phyloP scores from a whole-genome alignment of 2,113 vertebrate species.

The Oryzias woworae region DNA sequence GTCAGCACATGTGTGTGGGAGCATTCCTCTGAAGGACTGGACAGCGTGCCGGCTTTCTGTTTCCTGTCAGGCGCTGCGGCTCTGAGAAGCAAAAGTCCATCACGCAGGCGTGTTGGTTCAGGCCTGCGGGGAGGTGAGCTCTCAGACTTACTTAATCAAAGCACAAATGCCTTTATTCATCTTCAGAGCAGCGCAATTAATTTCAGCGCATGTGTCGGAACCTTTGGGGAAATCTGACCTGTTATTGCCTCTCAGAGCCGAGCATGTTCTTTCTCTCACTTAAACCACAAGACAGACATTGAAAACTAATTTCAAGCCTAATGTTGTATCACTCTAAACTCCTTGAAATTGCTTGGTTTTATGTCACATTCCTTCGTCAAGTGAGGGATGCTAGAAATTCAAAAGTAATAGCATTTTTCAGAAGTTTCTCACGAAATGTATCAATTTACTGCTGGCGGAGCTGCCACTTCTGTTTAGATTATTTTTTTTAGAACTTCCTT shows the following conservation, averaged over 20 bases:
- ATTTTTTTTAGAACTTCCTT: neutral
- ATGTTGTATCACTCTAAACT: conserved; percentile 41
- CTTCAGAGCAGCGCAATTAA: conserved; percentile 71
- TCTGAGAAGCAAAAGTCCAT: conserved; percentile 45
- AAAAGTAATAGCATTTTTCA: conserved; percentile 6
- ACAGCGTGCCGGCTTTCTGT: conserved; percentile 36
- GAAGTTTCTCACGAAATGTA: neutral
- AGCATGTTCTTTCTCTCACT: conserved; percentile 57
- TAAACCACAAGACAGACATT: conserved; percentile 43
- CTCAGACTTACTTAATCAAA: conserved; percentile 66
- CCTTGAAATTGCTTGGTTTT: conserved; percentile 39
- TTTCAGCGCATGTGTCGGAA: conserved; percentile 62
- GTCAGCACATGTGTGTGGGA: conserved; percentile 20
- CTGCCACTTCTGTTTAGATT: neutral
- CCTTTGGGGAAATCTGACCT: conserved; percentile 75
- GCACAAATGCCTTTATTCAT: conserved; percentile 72
- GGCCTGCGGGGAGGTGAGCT: conserved; percentile 58
- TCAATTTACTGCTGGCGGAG: neutral
- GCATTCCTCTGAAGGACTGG: conserved; percentile 7
- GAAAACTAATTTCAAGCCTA: conserved; percentile 58
- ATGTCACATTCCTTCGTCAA: neutral
- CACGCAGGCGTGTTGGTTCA: conserved; percentile 61
- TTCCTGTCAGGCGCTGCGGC: conserved; percentile 54
- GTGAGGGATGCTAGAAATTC: conserved; percentile 14
- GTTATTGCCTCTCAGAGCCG: conserved; percentile 59